Percentiles rank a stretch among this genome's conserved stretches.
Conservation (phyloP, 2,888 invertebrate species). For the Pseudococcus jackbeardsleyi region DNA sequence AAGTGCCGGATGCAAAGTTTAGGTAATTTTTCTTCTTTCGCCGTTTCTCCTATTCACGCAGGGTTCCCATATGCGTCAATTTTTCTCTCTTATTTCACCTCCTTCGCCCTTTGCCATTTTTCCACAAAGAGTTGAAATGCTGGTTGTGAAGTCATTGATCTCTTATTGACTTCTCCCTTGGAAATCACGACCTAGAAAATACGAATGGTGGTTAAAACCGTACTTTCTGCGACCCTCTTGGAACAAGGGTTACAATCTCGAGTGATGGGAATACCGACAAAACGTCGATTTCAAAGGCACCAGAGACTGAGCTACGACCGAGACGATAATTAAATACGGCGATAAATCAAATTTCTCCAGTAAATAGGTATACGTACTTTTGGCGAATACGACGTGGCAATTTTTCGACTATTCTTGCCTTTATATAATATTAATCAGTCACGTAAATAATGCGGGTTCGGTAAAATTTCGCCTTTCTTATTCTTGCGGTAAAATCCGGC, state of each 20-base stretch:
- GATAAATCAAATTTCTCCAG: slow-evolving; percentile 30
- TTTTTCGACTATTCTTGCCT: slow-evolving; percentile 48
- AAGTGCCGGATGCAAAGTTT: neutral
- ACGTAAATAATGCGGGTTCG: slow-evolving; percentile 37
- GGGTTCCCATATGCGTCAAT: too few species aligned
- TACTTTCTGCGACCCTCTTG: neutral
- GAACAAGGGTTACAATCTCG: neutral
- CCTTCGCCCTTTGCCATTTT: too few species aligned
- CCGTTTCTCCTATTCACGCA: neutral
- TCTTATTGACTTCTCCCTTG: neutral
- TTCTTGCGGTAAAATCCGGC: neutral
- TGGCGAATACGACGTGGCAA: too few species aligned
- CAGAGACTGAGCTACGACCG: neutral
- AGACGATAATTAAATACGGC: slow-evolving; percentile 20
- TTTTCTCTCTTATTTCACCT: too few species aligned
- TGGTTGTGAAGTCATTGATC: neutral
- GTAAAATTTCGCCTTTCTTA: slow-evolving; percentile 1
- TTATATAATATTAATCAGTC: slow-evolving; percentile 22
- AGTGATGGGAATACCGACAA: slow-evolving; percentile 1
- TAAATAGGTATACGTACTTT: neutral
- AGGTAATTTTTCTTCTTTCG: neutral
- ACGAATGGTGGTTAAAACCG: neutral
- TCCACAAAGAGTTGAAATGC: too few species aligned
- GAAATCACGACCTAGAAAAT: neutral
- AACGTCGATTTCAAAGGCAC: neutral